A percentile compares a stretch with the other conserved stretches of the same genome.
These are phyloP conservation scores for Panagrolaimus sp. DNA, from an alignment of 1,140 invertebrate species.

Conservation along the genomic window DNA sequence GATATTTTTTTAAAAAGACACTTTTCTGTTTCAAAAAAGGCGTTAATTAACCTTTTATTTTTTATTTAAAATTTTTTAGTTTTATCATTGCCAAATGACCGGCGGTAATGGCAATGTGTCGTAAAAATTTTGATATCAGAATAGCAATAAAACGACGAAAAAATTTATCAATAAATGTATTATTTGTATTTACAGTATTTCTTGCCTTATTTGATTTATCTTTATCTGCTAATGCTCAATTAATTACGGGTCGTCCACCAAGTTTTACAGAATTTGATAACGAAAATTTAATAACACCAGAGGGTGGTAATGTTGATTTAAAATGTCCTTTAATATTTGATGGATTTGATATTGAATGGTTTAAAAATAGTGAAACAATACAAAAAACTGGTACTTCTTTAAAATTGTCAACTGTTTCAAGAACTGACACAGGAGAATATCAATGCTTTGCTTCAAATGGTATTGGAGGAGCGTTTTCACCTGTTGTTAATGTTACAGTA, in stretches of 20 bases:
- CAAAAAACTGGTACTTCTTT: neutral
- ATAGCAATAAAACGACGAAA: constrained; percentile 1
- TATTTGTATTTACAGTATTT: neutral
- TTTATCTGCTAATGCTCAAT: constrained; percentile 4
- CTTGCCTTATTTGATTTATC: constrained; percentile 6
- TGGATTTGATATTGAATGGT: constrained; percentile 18
- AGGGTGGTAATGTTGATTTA: constrained; percentile 12
- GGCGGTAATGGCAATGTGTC: neutral
- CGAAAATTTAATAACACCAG: neutral
- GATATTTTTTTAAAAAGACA: neutral
- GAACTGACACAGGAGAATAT: constrained; percentile 21
- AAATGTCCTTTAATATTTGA: constrained; percentile 17
- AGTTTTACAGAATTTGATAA: constrained; percentile 1
- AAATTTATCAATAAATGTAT: neutral
- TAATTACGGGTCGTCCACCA: constrained; percentile 13
- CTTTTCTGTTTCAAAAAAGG: too few relatives aligned
- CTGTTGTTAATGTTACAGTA: constrained; percentile 23
- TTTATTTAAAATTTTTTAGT: too few relatives aligned
- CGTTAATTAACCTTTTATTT: too few relatives aligned
- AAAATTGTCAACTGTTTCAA: constrained; percentile 5
- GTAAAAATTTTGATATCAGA: constrained; percentile 2
- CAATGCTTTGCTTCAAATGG: constrained; percentile 23
- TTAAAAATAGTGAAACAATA: constrained; percentile 14
- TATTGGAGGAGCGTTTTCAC: constrained; percentile 22
- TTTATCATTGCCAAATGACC: constrained; percentile 11